Evolutionary conservation across 1,140 invertebrate species (phyloP).

Genomic region (Ridgeia piscesae): DNA sequence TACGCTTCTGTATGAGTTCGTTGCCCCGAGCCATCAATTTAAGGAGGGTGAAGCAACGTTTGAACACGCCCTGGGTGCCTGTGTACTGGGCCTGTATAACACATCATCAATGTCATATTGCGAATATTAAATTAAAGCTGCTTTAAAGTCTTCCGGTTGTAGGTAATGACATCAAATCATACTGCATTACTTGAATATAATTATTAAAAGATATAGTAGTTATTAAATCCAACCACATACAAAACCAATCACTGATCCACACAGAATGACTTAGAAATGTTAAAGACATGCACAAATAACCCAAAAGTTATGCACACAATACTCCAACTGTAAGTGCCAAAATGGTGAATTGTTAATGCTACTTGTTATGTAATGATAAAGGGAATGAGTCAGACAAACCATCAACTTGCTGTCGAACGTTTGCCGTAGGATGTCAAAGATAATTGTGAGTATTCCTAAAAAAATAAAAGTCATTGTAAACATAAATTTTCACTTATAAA

Average conservation of each 20-base stretch:
- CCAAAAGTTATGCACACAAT: too few relatives aligned
- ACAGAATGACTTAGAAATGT: too few relatives aligned
- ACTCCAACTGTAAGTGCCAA: too few relatives aligned
- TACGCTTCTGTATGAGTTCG: constrained; percentile 43
- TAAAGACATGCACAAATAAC: too few relatives aligned
- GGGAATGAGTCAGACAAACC: constrained; percentile 2
- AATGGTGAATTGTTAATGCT: not conserved
- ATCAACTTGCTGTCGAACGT: constrained; percentile 26
- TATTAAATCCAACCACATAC: too few relatives aligned
- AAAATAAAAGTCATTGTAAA: not conserved
- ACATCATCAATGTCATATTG: too few relatives aligned
- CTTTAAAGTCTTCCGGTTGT: too few relatives aligned
- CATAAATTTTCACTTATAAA: not conserved
- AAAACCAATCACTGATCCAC: too few relatives aligned
- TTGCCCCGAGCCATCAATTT: constrained; percentile 45
- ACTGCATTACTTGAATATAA: too few relatives aligned
- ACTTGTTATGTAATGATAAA: not conserved
- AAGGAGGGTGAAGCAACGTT: constrained; percentile 47
- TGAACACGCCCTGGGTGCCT: constrained; percentile 40
- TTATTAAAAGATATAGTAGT: too few relatives aligned
- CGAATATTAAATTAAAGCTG: too few relatives aligned
- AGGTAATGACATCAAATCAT: too few relatives aligned
- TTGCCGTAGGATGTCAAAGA: constrained; percentile 28
- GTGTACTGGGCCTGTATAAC: constrained; percentile 45
- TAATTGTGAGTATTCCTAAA: constrained; percentile 25